Percentiles rank a stretch among this genome's conserved stretches.
Evolutionary conservation across 2,797 vertebrate genomes (phyloP).

Genomic region (Sus cebifrons): DNA sequence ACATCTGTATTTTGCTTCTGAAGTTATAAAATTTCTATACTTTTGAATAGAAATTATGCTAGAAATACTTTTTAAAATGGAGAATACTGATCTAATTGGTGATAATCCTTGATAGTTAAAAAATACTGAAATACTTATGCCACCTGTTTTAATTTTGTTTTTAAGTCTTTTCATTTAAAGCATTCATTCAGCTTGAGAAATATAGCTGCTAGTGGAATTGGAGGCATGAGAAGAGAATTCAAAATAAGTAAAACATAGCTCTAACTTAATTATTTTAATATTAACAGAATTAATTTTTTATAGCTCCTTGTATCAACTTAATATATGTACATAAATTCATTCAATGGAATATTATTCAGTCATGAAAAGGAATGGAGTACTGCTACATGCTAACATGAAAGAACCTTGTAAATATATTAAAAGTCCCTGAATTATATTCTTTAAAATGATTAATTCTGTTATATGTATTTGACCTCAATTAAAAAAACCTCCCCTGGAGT

Average conservation of each 20-base stretch:
- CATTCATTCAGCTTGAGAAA: conserved; percentile 65
- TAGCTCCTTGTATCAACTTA: conserved; percentile 62
- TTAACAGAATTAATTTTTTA: conserved; percentile 57
- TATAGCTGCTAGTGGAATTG: conserved; percentile 43
- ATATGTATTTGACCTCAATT: conserved; percentile 45
- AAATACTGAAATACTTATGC: conserved; percentile 62
- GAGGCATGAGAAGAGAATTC: conserved; percentile 46
- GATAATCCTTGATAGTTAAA: conserved; percentile 65
- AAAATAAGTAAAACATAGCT: conserved; percentile 67
- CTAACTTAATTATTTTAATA: conserved; percentile 35
- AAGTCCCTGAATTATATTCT: background rate
- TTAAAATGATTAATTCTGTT: conserved; percentile 22
- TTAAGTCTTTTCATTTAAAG: conserved; percentile 75
- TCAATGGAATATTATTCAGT: background rate
- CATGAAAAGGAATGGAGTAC: background rate
- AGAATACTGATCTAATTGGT: conserved; percentile 64
- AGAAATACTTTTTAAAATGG: conserved; percentile 57
- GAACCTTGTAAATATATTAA: background rate
- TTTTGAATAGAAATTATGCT: conserved; percentile 74
- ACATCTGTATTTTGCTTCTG: conserved; percentile 72
- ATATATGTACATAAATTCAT: background rate
- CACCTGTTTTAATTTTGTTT: conserved; percentile 71
- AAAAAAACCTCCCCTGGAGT: background rate
- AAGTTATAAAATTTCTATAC: conserved; percentile 54
- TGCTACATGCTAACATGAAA: background rate